Evolutionary conservation across 1,140 invertebrate species (phyloP).

Genomic region (Onthophagus taurus): DNA sequence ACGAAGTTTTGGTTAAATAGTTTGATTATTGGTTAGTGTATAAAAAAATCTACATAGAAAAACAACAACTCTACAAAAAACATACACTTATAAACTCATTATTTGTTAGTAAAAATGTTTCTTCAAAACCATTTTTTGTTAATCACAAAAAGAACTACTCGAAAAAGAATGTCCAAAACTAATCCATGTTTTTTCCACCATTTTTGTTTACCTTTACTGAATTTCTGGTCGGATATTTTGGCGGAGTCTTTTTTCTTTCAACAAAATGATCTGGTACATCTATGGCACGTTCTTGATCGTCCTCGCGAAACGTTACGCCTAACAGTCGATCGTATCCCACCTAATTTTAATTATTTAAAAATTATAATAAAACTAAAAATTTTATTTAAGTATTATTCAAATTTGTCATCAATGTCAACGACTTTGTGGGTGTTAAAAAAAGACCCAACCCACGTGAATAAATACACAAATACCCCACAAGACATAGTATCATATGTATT

Average conservation of each 20-base stretch:
- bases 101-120: not conserved
- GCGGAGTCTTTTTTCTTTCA: constrained; percentile 53
- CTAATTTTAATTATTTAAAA: no score
- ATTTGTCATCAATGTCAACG: no score
- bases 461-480: no score
- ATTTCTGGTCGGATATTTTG: constrained; percentile 58
- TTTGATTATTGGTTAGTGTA: not conserved
- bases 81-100: no score
- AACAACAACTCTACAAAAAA: no score
- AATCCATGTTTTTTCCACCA: not conserved
- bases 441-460: no score
- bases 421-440: no score
- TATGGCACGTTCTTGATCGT: constrained; percentile 60
- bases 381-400: no score
- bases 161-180: not conserved
- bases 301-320: constrained; percentile 36
- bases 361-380: no score
- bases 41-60: not conserved
- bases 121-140: no score
- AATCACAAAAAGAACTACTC: not conserved
- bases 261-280: constrained; percentile 67
- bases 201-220: constrained; percentile 20
- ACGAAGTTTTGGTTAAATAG: no score
- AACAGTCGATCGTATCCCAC: constrained; percentile 39
- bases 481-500: no score